Evolutionary conservation across 2,888 invertebrate species (phyloP), one percentile per base, ranked within the genome.

Genomic region (Harmothoe impar): DNA sequence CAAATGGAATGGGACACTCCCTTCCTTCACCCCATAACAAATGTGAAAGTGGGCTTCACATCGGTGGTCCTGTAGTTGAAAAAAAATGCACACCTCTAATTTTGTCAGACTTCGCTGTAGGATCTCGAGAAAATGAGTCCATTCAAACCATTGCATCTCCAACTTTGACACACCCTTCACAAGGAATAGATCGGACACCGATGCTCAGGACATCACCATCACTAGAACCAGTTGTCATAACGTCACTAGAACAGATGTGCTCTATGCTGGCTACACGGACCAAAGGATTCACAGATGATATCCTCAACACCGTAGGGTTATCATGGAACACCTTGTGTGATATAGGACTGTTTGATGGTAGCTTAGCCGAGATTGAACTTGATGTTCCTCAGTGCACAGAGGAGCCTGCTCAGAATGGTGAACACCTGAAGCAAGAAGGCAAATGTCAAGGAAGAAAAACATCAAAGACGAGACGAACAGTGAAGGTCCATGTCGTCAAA

Each of bases 311-410:
- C 7, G 86, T 86, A 15, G 86, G 86, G 3, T 31, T 86, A n/a
- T 54, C 86, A 12, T 1, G 33, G 20, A 54, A 15, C 0, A 56
- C 86, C 0, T 0, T 54, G 54, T 52, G 56, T 25, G n/a, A 86
- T n/a, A 23, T 86, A 1, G 86, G 86, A 31, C 29, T 86, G 0
- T 54, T 54, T 31, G 86, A 86, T 86, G 86, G 86, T 29, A 56
- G 56, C 52, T 29, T 86, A 54, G 86, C 54, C 10, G 86, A 86
- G 23, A 54, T 86, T 25, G 52, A 86, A 20, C n/a, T 54, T 35
- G 43, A 17, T n/a, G n/a, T n/a, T n/a, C n/a, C n/a, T n/a, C n/a
- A n/a, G 7, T 33, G 78, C 43, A 84, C 7, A 43, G 23, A 43
- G 25, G 3, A 25, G 3, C 52, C 43, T 43, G 10, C 43, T 7